Evolutionary conservation across 23 tunicate genomes (phyloP).

Genomic region (Styela clava): DNA sequence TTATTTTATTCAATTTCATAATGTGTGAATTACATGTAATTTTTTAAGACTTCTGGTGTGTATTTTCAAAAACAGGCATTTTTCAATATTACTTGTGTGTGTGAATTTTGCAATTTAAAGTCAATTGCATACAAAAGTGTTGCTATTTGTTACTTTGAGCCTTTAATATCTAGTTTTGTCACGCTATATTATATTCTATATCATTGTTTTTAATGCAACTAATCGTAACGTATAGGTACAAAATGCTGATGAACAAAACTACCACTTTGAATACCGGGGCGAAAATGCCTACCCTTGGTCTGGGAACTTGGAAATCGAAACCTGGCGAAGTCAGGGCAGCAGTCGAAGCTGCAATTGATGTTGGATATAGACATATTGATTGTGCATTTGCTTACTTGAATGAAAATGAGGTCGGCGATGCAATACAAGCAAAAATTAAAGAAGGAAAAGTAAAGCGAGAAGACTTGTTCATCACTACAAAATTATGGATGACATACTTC

Average conservation of each 20-base stretch:
- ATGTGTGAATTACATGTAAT: no score
- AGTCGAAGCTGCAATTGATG: constrained; percentile 61
- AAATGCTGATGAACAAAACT: not conserved
- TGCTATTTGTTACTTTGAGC: no score
- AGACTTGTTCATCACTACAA: constrained; percentile 67
- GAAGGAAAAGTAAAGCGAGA: constrained; percentile 80
- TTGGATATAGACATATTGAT: constrained; percentile 86
- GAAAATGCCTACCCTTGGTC: constrained; percentile 34
- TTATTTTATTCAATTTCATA: no score
- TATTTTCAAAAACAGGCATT: no score
- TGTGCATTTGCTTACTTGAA: constrained; percentile 63
- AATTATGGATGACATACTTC: constrained; percentile 40
- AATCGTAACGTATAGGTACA: not conserved
- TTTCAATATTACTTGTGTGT: no score
- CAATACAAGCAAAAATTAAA: constrained; percentile 40
- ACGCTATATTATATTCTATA: no score
- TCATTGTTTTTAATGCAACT: no score
- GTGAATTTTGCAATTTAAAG: no score
- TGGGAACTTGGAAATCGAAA: constrained; percentile 66
- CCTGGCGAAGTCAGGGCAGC: constrained; percentile 65
- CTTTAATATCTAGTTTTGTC: no score
- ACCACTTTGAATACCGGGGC: constrained; percentile 32
- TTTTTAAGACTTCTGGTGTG: no score
- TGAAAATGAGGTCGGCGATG: constrained; percentile 80
- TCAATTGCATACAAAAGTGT: no score